Base-by-base conservation (phyloP, 2,888 invertebrate genomes). In the Ennomos quercinarius region DNA sequence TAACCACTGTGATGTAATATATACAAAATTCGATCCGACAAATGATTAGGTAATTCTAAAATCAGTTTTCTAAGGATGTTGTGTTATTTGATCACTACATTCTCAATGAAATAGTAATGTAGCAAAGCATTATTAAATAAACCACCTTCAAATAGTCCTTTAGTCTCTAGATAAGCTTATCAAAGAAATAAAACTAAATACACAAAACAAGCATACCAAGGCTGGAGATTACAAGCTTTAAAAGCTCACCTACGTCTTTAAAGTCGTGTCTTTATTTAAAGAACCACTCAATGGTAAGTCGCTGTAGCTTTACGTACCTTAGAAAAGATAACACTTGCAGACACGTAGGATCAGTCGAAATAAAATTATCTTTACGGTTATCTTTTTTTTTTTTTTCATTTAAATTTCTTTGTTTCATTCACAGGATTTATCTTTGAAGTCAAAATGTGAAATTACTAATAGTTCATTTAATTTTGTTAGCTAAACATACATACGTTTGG, bases 231-330 rank as follows among this genome's bases (percentile, higher is more conserved):
- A 55, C 46, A 10, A 39, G 10, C 38, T 41, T 41, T 27, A 55
- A 52, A 53, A 58, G 53, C 58, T 58, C 47, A 52, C 43, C 27
- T 37, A 36, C 13, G 57, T 41, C 41, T 39, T 49, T 45, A 36
- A 54, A 59, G 41, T 53, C 34, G 37, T 6, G 49, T 46, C 34
- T 56, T 46, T 61, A 61, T 56, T 61, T 56, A 51, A 61, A 61
- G 47, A 61, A 61, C 55, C 55, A 55, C 60, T 61, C 43, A 46
- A 43, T 55, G 54, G 49, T 59, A 59, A 59, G 48, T 43, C 34
- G 42, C 10, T 40, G 37, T 40, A 44, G 41, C 48, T 48, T 37
- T 45, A 61, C 44, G 42, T 49, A 46, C 46, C 47, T 43, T 37
- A 40, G 44, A 49, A 41, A 59, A 45, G 42, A 27, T 27, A 27